Percentiles rank a stretch among this genome's conserved stretches.
phyloP scores from a whole-genome alignment of 2,113 vertebrate species.

The Camelus bactrianus region DNA sequence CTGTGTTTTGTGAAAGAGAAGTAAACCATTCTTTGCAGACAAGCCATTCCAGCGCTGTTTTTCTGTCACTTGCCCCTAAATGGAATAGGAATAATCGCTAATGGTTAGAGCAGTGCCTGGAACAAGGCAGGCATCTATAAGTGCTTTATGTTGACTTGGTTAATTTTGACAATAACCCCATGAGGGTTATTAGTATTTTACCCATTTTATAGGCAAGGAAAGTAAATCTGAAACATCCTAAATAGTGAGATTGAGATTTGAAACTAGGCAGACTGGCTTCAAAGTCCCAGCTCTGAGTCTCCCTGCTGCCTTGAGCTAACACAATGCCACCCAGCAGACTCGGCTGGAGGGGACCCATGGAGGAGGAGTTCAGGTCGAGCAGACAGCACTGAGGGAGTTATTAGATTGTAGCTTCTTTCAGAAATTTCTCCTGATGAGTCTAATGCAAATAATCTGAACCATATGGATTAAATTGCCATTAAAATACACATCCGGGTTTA shows the following conservation, averaged over 20 bases:
- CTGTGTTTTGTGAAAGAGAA: background rate
- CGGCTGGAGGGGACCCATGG: background rate
- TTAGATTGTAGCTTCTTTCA: background rate
- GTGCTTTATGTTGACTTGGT: background rate
- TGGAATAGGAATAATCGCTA: background rate
- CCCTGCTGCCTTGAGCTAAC: background rate
- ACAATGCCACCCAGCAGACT: background rate
- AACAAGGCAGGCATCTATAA: background rate
- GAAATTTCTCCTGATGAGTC: background rate
- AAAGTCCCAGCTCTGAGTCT: background rate
- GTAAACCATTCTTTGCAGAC: background rate
- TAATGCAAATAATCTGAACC: slow-evolving; percentile 5
- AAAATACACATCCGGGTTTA: background rate
- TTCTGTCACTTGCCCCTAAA: background rate
- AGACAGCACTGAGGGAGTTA: background rate
- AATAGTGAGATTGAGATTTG: background rate
- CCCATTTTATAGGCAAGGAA: background rate
- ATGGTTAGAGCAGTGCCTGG: background rate
- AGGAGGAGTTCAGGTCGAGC: background rate
- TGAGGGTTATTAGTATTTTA: background rate
- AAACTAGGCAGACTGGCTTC: background rate
- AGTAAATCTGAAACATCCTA: background rate
- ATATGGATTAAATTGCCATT: slow-evolving; percentile 36
- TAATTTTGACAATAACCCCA: background rate
- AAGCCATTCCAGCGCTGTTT: background rate